These are phyloP conservation scores for Sebastes trivittatus DNA, from an alignment of 2,797 vertebrate species.

Conservation along the genomic window DNA sequence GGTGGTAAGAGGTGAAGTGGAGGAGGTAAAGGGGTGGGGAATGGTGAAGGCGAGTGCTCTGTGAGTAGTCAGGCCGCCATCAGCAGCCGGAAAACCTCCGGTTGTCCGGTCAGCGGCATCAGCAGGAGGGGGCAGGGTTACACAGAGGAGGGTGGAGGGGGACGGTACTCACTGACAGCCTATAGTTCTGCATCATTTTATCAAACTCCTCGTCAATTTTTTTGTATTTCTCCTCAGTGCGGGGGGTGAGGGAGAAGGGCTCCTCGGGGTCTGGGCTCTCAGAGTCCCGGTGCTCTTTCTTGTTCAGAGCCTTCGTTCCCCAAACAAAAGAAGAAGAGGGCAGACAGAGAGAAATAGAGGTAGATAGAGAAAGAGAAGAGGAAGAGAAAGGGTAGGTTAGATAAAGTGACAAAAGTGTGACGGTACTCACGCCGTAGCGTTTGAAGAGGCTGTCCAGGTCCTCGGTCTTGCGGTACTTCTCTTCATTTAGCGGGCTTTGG, in stretches of 20 bases:
- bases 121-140: constrained; percentile 59
- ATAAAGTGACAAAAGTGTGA: constrained; percentile 64
- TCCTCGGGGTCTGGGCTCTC: constrained; percentile 97
- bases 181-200: constrained; percentile 99
- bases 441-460: constrained; percentile 98
- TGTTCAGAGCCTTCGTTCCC: constrained; percentile 95
- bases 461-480: constrained; percentile 94
- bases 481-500: constrained; percentile 96
- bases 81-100: constrained; percentile 49
- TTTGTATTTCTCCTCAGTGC: constrained; percentile 99
- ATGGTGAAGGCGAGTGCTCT: constrained; percentile 73
- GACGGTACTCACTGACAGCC: constrained; percentile 97
- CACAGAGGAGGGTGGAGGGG: constrained; percentile 48
- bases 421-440: constrained; percentile 95
- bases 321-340: constrained; percentile 52
- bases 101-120: constrained; percentile 47
- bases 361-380: constrained; percentile 49
- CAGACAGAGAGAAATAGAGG: constrained; percentile 47
- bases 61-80: constrained; percentile 76
- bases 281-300: constrained; percentile 98
- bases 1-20: constrained; percentile 53
- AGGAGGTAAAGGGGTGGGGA: constrained; percentile 38
- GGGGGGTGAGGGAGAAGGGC: constrained; percentile 96
- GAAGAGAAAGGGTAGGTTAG: constrained; percentile 73
- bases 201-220: constrained; percentile 99